Percentiles rank a stretch among this genome's conserved stretches.
phyloP scores from a whole-genome alignment of 2,797 vertebrate genomes.

The Lagodon rhomboides region DNA sequence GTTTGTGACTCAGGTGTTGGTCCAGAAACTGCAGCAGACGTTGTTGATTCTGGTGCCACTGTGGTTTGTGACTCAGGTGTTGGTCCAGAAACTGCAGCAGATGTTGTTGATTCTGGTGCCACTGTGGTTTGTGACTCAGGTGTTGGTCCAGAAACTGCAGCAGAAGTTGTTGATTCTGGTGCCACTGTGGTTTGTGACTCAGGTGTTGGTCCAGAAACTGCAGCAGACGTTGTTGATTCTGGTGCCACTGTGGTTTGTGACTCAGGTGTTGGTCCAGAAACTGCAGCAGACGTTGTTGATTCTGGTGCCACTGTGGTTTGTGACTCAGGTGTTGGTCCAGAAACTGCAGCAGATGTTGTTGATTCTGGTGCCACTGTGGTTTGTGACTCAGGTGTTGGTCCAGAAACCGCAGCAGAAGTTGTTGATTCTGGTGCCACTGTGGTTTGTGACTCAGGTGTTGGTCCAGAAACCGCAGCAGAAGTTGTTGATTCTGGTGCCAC shows the following conservation, averaged over 20 bases:
- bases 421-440: neutral
- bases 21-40: no score
- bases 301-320: neutral
- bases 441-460: neutral
- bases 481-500: neutral
- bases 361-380: neutral
- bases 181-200: neutral
- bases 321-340: neutral
- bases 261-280: neutral
- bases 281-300: neutral
- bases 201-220: fast-evolving
- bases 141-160: neutral
- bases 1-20: no score
- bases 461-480: neutral
- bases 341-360: fast-evolving
- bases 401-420: neutral
- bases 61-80: neutral
- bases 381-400: neutral
- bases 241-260: no score
- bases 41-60: neutral
- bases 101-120: fast-evolving
- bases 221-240: fast-evolving
- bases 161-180: no score
- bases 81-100: neutral
- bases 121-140: neutral